Evolutionary conservation across 2,888 invertebrate species (phyloP).

Genomic region (Empis livida): DNA sequence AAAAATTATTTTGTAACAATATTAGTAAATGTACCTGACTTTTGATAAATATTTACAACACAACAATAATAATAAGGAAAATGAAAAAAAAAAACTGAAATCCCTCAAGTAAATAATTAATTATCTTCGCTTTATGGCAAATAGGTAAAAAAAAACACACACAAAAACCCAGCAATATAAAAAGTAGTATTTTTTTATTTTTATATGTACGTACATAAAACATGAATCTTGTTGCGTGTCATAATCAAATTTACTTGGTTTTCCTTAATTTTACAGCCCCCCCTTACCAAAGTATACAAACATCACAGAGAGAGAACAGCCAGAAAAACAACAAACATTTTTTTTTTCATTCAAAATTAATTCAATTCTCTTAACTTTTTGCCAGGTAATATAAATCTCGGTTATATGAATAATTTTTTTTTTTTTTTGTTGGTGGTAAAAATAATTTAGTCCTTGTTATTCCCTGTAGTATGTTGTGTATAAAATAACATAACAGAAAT

Average conservation of each 20-base stretch:
- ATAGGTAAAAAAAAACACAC: background rate
- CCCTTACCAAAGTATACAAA: background rate
- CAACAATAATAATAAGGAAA: too few relatives aligned
- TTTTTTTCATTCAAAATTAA: slow-evolving; percentile 21
- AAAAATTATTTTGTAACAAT: too few relatives aligned
- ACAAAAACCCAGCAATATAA: background rate
- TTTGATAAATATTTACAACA: too few relatives aligned
- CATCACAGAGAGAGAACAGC: background rate
- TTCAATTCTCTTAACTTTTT: slow-evolving; percentile 20
- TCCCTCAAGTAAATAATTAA: slow-evolving; percentile 1
- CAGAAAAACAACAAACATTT: slow-evolving; percentile 1
- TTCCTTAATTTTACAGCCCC: background rate
- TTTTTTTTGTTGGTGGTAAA: too few relatives aligned
- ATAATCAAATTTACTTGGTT: slow-evolving; percentile 10
- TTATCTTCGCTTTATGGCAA: background rate
- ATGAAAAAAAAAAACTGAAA: background rate
- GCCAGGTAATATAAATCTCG: slow-evolving; percentile 10
- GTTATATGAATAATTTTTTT: background rate
- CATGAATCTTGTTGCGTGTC: slow-evolving; percentile 13
- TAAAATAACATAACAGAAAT: too few relatives aligned
- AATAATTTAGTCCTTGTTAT: too few relatives aligned
- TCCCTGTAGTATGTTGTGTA: too few relatives aligned
- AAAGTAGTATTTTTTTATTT: background rate
- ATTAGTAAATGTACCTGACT: too few relatives aligned
- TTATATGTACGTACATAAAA: background rate